These are phyloP conservation scores for Eledona agricola DNA, from an alignment of 2,888 invertebrate species.

Conservation along the genomic window DNA sequence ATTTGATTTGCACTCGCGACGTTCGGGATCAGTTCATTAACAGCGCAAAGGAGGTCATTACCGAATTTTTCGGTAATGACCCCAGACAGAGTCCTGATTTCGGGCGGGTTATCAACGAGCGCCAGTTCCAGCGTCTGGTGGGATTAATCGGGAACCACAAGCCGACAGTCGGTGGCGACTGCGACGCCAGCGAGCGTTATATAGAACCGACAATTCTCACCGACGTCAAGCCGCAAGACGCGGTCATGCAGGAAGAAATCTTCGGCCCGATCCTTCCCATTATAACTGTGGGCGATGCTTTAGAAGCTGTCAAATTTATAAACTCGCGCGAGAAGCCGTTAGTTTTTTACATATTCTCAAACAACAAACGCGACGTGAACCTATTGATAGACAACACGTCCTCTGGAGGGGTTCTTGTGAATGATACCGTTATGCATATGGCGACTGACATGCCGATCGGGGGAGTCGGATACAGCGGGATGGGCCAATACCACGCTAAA, in stretches of 20 bases:
- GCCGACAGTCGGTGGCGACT: slow-evolving; percentile 80
- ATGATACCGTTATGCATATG: slow-evolving; percentile 88
- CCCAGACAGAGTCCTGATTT: slow-evolving; percentile 84
- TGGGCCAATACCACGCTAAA: slow-evolving; percentile 94
- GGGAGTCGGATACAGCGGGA: slow-evolving; percentile 94
- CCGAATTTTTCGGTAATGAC: slow-evolving; percentile 86
- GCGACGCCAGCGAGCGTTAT: slow-evolving; percentile 77
- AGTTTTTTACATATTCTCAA: slow-evolving; percentile 86
- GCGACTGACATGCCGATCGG: slow-evolving; percentile 95
- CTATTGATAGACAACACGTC: slow-evolving; percentile 76
- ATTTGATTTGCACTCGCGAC: slow-evolving; percentile 81
- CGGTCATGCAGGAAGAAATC: slow-evolving; percentile 90
- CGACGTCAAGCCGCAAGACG: slow-evolving; percentile 78
- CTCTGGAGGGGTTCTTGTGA: slow-evolving; percentile 82
- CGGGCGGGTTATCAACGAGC: slow-evolving; percentile 83
- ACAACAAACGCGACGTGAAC: slow-evolving; percentile 66
- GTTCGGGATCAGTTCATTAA: slow-evolving; percentile 70
- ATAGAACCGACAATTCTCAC: slow-evolving; percentile 85
- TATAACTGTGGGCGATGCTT: slow-evolving; percentile 81
- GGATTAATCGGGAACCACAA: slow-evolving; percentile 74
- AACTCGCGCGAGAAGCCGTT: slow-evolving; percentile 89
- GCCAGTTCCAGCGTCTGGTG: slow-evolving; percentile 76
- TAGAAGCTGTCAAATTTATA: slow-evolving; percentile 91
- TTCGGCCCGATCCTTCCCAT: slow-evolving; percentile 97
- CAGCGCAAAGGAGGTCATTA: slow-evolving; percentile 72